Percentiles rank a stretch among this genome's conserved stretches.
Conservation (phyloP, 2,888 invertebrate species). For the Lithosia quadra region DNA sequence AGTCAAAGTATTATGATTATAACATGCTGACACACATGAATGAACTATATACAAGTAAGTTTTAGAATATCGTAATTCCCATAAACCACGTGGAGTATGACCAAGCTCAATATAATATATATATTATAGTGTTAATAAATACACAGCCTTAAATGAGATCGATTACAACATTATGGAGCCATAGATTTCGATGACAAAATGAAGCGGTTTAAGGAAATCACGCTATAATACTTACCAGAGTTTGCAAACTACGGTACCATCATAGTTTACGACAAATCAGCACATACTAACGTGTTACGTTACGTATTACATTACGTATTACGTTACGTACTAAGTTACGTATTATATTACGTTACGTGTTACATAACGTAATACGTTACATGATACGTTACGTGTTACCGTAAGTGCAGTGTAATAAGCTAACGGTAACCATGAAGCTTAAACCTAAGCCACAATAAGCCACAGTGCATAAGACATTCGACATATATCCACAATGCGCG, state of each 20-base stretch:
- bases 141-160: background rate
- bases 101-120: background rate
- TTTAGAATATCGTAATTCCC: background rate
- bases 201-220: slow-evolving; percentile 4
- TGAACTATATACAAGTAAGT: background rate
- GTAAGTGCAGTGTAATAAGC: background rate
- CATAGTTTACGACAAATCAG: background rate
- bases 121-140: too few relatives aligned
- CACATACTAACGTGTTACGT: background rate
- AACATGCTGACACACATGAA: background rate
- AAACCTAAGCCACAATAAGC: background rate
- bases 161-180: background rate
- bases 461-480: background rate
- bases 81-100: background rate
- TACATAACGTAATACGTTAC: too few relatives aligned
- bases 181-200: background rate
- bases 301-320: too few relatives aligned
- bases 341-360: too few relatives aligned
- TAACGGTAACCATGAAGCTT: too few relatives aligned
- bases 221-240: background rate
- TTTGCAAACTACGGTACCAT: background rate
- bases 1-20: too few relatives aligned
- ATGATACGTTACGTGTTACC: too few relatives aligned
- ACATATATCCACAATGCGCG: background rate
- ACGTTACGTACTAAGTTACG: too few relatives aligned